A percentile compares a stretch with the other conserved stretches of the same genome.
Evolutionary conservation across 1,140 invertebrate species (phyloP).

Genomic region (Thaumetopoea pityocampa): DNA sequence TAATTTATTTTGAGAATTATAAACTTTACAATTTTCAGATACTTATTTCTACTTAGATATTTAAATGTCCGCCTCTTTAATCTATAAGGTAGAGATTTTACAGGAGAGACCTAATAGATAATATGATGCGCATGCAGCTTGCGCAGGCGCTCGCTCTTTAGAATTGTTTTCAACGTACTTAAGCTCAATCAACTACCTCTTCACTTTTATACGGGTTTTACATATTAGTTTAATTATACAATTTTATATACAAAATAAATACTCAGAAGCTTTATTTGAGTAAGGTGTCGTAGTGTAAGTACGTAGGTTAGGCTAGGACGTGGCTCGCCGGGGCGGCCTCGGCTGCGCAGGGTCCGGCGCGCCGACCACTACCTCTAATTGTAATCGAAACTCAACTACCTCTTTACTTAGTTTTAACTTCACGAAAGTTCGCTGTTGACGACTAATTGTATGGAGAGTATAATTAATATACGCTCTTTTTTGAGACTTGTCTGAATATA

Average conservation of each 20-base stretch:
- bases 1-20: conserved; percentile 72
- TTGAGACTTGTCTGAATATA: conserved; percentile 71
- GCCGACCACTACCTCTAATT: conserved; percentile 51
- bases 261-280: conserved; percentile 75
- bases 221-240: conserved; percentile 75
- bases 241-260: conserved; percentile 72
- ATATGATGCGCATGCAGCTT: no score
- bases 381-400: conserved; percentile 69
- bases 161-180: conserved; percentile 70
- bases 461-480: conserved; percentile 54
- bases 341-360: conserved; percentile 68
- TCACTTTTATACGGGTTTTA: conserved; percentile 75
- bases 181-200: conserved; percentile 73
- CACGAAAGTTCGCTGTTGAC: conserved; percentile 58
- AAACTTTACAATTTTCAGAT: conserved; percentile 65
- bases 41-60: conserved; percentile 61
- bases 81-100: conserved; percentile 54
- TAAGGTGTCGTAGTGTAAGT: conserved; percentile 61
- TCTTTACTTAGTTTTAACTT: conserved; percentile 69
- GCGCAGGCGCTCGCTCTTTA: conserved; percentile 61
- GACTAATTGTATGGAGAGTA: conserved; percentile 34
- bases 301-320: conserved; percentile 47
- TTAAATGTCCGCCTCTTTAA: conserved; percentile 66
- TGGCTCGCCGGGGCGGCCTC: conserved; percentile 56
- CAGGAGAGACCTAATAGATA: conserved; percentile 31